Evolutionary conservation across 2,888 invertebrate species (phyloP), one percentile per base, ranked within the genome.

Genomic region (Euproctis similis): DNA sequence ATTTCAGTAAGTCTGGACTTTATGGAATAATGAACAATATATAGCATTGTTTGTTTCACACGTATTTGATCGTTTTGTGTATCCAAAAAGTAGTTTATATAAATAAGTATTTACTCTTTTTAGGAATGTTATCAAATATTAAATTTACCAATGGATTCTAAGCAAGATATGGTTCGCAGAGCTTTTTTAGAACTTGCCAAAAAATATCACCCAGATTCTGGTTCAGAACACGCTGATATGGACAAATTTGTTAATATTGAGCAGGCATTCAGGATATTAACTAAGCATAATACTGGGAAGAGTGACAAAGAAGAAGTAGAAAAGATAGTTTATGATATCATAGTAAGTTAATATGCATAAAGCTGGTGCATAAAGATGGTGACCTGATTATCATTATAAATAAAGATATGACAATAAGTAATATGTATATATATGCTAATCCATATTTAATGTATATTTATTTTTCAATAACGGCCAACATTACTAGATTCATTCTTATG

Each of bases 141-240:
- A 16, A 89, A 89, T 30, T 78, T 95, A 16, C 73, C 87, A 1
- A 85, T 89, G 43, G 74, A 88, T 29, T 89, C 92, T 11, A 91
- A 91, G 44, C 91, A 92, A 65, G 90, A 91, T 53, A 87, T 88
- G 12, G 87, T 95, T 5, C 86, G 91, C 28, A 66, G 85, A 42
- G 90, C 93, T 1, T 96, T 93, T 59, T 73, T 95, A 25, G 77
- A 87, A 29, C 76, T 94, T 20, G 95, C 92, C 0, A 95, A 95
- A 65, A 87, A 87, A 47, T 94, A 89, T 53, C 96, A 96, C 69
- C 96, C 96, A 0, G 96, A 96, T 55, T 92, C 93, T 24, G 90
- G 90, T 0, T 85, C 87, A 0, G 71, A 86, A 0, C 89, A 92
- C 40, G 92, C 94, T n/a, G 86, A 89, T 64, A 85, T 88, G 24